Evolutionary conservation across 1,140 invertebrate genomes (phyloP), one percentile per base, ranked within the genome.

Genomic region (Dryas iulia): DNA sequence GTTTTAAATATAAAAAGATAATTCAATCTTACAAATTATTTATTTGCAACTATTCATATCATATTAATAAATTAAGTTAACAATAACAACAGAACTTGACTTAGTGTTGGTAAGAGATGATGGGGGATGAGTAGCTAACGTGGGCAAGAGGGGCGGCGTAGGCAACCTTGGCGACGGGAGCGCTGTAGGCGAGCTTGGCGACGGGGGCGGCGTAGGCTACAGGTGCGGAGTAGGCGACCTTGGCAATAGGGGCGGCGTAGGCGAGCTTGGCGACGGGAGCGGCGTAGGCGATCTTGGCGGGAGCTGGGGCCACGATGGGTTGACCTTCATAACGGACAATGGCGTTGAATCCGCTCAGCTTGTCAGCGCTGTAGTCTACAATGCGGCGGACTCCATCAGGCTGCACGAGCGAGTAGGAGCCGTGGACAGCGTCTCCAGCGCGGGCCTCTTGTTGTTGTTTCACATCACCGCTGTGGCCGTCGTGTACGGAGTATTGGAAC

Each of bases 401-500:
- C 80, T 95, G 94, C 31, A 94, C 83, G 21, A 95, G 81, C 2
- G 93, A 94, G 86, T 95, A 95, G 92, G 86, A 94, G 26, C 77
- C 77, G 59, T 77, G 93, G 12, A 95, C 94, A 62, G 93, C 92
- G 77, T 95, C 94, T 18, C 94, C 94, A 26, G 66, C 71, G 53
- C 78, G 78, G 35, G 82, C 75, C 69, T 93, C 92, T 59, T 87
- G 77, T 71, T 92, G 89, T 59, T 83, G 74, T 79, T 93, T 92
- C 39, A 89, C 73, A 74, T 93, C 92, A n/a, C 93, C 91, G 68
- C 77, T 91, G 72, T 91, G 83, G 21, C 81, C 92, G 76, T 95
- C 95, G 72, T 94, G 94, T 3, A 95, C 94, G 61, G 94, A 93
- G 79, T 95, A 95, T 12, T 92, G 89, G 80, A 94, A 95, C 63